A percentile compares a stretch with the other conserved stretches of the same genome.
Conservation (phyloP, 1,140 invertebrate genomes). For the Conopomorpha cramerella region DNA sequence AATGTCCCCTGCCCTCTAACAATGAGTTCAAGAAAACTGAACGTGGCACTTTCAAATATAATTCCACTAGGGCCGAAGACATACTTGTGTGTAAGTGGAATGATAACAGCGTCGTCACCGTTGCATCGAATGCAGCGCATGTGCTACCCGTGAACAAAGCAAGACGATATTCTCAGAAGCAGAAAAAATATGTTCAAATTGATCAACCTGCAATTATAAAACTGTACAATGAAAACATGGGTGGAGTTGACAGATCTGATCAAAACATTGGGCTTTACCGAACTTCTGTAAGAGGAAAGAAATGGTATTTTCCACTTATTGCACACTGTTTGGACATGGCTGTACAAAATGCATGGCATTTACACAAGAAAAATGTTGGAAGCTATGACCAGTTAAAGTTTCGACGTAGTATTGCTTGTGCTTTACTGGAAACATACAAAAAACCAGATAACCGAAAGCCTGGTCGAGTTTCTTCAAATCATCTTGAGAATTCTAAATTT, state of each 20-base stretch:
- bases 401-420: constrained; percentile 10
- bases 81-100: background rate
- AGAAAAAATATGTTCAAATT: background rate
- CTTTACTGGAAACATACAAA: background rate
- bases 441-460: background rate
- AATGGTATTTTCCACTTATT: constrained; percentile 27
- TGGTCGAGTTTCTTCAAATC: background rate
- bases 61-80: background rate
- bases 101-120: background rate
- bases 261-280: constrained; percentile 23
- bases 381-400: constrained; percentile 15
- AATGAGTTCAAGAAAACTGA: background rate
- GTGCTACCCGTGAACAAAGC: background rate
- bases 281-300: constrained; percentile 21
- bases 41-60: background rate
- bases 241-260: constrained; percentile 16
- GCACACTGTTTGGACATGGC: constrained; percentile 20
- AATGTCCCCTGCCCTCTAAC: constrained; percentile 2
- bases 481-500: constrained; percentile 9
- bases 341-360: constrained; percentile 24
- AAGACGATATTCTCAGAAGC: background rate
- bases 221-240: background rate
- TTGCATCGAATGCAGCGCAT: background rate
- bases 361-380: constrained; percentile 14
- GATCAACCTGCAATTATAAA: background rate